Percentiles rank a stretch among this genome's conserved stretches.
Evolutionary conservation across 2,888 invertebrate species (phyloP).

Genomic region (Cerastoderma edule): DNA sequence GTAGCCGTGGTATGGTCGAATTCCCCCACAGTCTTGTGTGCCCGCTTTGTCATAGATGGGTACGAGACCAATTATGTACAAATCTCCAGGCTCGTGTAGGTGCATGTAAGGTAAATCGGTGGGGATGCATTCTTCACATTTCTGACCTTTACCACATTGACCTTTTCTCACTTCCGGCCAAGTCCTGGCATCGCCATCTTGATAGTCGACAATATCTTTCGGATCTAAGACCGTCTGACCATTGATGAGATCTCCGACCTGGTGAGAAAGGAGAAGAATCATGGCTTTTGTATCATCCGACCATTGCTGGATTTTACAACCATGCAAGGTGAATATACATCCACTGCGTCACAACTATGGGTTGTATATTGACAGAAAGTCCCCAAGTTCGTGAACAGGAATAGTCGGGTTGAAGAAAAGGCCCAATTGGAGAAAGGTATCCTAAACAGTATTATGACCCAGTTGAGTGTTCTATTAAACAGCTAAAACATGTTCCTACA

Average conservation of each 20-base stretch:
- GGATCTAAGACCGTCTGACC: conserved; percentile 22
- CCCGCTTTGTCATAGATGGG: conserved; percentile 44
- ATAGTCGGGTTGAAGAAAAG: too few relatives aligned
- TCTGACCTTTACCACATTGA: conserved; percentile 26
- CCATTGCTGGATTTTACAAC: too few relatives aligned
- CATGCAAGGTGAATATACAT: too few relatives aligned
- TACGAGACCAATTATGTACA: conserved; percentile 56
- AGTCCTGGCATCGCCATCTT: background rate
- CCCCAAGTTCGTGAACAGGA: too few relatives aligned
- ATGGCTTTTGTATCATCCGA: too few relatives aligned
- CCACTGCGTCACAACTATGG: too few relatives aligned
- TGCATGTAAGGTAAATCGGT: conserved; percentile 25
- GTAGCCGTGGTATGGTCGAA: conserved; percentile 34
- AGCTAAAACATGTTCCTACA: too few relatives aligned
- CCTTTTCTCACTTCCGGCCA: conserved; percentile 44
- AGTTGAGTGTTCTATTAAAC: too few relatives aligned
- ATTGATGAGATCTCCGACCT: conserved; percentile 46
- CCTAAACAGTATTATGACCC: too few relatives aligned
- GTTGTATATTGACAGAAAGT: too few relatives aligned
- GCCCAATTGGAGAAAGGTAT: too few relatives aligned
- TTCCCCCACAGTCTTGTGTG: conserved; percentile 39
- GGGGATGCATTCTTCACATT: conserved; percentile 44
- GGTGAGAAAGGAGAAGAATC: too few relatives aligned
- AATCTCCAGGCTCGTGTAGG: conserved; percentile 52
- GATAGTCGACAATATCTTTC: conserved; percentile 36